Conservation (phyloP, 2,888 invertebrate species). For the Drosophila peninsularis region DNA sequence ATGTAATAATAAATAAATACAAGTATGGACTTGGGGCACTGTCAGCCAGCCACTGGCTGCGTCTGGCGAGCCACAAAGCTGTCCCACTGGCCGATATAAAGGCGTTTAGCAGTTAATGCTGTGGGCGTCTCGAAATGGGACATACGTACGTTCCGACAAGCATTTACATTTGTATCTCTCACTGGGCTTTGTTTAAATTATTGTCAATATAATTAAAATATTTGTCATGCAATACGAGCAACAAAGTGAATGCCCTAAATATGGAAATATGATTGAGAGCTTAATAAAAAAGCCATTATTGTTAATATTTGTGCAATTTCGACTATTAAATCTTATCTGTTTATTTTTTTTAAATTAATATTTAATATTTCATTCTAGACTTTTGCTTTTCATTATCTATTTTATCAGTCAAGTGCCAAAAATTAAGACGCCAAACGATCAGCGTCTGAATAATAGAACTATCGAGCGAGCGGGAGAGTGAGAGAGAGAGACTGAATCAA, state of each 20-base stretch:
- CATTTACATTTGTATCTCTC: conserved; percentile 41
- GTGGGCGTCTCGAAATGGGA: conserved; percentile 68
- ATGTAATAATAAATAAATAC: conserved; percentile 42
- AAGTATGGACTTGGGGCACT: conserved; percentile 29
- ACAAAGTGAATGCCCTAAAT: conserved; percentile 44
- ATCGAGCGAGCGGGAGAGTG: not conserved
- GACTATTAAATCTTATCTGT: not conserved
- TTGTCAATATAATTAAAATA: conserved; percentile 46
- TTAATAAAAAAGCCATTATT: conserved; percentile 1
- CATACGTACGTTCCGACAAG: conserved; percentile 22
- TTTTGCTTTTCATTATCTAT: not conserved
- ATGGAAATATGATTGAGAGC: not conserved
- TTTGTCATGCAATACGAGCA: conserved; percentile 50
- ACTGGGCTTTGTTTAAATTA: conserved; percentile 33
- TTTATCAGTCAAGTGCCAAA: conserved; percentile 13
- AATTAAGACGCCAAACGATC: conserved; percentile 14
- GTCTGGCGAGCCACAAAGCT: conserved; percentile 16
- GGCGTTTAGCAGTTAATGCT: conserved; percentile 49
- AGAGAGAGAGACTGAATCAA: not conserved
- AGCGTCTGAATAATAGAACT: not conserved
- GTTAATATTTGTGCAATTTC: not conserved
- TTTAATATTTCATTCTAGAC: not conserved
- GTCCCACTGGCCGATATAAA: conserved; percentile 62
- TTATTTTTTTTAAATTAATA: not conserved
- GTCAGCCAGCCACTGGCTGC: conserved; percentile 13